Evolutionary conservation across 1,140 invertebrate species (phyloP), one percentile per base, ranked within the genome.

Genomic region (Andricus grossulariae): DNA sequence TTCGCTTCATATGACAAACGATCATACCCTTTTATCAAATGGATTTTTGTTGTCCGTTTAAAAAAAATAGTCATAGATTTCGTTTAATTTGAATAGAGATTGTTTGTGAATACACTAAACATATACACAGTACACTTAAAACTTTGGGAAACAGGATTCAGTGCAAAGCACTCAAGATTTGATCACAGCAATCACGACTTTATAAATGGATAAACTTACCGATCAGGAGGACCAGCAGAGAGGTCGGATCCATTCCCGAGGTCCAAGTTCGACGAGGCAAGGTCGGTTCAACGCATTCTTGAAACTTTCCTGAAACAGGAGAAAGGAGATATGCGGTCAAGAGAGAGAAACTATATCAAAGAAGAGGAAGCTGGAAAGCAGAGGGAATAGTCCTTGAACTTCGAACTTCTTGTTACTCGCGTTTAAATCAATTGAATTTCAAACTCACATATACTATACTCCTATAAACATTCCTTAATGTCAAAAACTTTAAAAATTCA

Each of bases 231-330:
- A 91, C 83, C 82, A 90, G 80, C 80, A 89, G 77, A 77, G 85
- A 86, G 79, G 86, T 88, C 81, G 86, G 85, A 82, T 90, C 86
- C 89, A 90, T 90, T 82, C 83, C 86, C 83, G 79, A 84, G 83
- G 82, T 82, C 83, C 81, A 82, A 85, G 84, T 83, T 83, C 73
- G 81, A 76, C 74, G 79, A 82, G 77, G 72, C 77, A 77, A 74
- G 80, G 77, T 83, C 82, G 87, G 83, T 79, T 90, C 88, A 90
- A 84, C 82, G 86, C 88, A 90, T 90, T 84, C 86, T 90, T 86
- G 87, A 86, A 86, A 86, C 81, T 87, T 85, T 84, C 85, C 88
- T 90, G 81, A 51, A 88, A 88, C 84, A 87, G 16, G 72, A 80
- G 71, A 80, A 82, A 81, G 45, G 32, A 79, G 73, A 74, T 77